Conservation (phyloP, 1,140 invertebrate genomes). For the Zaprionus nigranus region DNA sequence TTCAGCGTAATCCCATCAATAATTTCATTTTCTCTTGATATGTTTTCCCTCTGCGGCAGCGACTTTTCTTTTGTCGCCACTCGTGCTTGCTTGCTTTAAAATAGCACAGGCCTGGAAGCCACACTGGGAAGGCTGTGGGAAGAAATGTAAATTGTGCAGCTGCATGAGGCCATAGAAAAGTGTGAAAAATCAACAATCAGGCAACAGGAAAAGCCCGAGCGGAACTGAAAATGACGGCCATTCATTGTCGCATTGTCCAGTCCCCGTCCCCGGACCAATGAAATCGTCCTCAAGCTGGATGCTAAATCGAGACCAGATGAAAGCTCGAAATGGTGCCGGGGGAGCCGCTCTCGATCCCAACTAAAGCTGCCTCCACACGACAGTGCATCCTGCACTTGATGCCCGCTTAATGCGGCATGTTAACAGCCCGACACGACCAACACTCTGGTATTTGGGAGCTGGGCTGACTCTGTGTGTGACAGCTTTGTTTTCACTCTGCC, state of each 20-base stretch:
- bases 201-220: conserved; percentile 15
- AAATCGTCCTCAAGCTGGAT: conserved; percentile 24
- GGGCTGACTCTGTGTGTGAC: conserved; percentile 3
- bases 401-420: conserved; percentile 68
- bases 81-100: background rate
- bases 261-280: conserved; percentile 32
- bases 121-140: conserved; percentile 36
- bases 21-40: conserved; percentile 23
- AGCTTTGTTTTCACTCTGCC: conserved; percentile 18
- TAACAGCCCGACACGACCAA: conserved; percentile 49
- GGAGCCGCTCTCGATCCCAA: background rate
- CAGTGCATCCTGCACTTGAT: conserved; percentile 57
- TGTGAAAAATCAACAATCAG: conserved; percentile 51
- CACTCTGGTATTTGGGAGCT: conserved; percentile 56
- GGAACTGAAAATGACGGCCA: conserved; percentile 40
- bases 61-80: background rate
- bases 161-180: conserved; percentile 38
- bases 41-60: conserved; percentile 55
- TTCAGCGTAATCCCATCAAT: conserved; percentile 45
- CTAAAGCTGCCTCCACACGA: background rate
- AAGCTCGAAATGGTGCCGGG: background rate
- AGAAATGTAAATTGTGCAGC: conserved; percentile 67
- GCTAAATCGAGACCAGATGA: background rate
- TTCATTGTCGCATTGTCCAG: conserved; percentile 34
- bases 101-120: conserved; percentile 3